Base-by-base conservation (phyloP, 2,113 vertebrate genomes). In the Pelodiscus sinensis region DNA sequence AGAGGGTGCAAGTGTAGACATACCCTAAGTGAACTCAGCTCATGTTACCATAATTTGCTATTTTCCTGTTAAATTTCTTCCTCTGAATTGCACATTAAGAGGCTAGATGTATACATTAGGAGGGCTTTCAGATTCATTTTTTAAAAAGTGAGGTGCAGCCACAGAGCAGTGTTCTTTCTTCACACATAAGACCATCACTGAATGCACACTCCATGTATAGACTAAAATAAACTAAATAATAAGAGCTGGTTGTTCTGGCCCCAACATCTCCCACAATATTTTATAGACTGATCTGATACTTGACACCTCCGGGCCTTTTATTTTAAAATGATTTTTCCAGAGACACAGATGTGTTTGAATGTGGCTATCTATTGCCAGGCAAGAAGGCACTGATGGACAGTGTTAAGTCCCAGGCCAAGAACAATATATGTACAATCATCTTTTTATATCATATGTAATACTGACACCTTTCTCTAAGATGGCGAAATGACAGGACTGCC, bases 201-300 rank as follows among this genome's bases (percentile, higher is more conserved):
- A 38, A 77, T 25, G 6, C 52, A 71, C 0, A 0, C 3, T 88
- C 5, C 3, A 18, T 25, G 13, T 15, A 31, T 35, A 75, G 29
- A 6, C 0, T 11, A 21, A 73, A 73, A 1, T n/a, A 68, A 2
- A n/a, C 62, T 31, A 9, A 21, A 12, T 8, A 0, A 16, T 27
- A 0, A 14, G 5, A 50, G 24, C 44, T 50, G 13, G 75, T 62
- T 62, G 14, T 81, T 75, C 50, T 78, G 44, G 10, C 27, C 71
- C 24, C 10, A 19, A 8, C 25, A 13, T 85, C 85, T 0, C 22
- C 44, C 60, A 5, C 51, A 4, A 35, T 92, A 85, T 90, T 10
- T 2, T 57, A 31, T 81, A 57, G 79, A 81, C 29, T 0, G 0
- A 60, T 3, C n/a, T 78, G 51, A 51, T 14, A n/a, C 9, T 38